phyloP scores from a whole-genome alignment of 2,797 vertebrate genomes.

The Podarcis lilfordi region DNA sequence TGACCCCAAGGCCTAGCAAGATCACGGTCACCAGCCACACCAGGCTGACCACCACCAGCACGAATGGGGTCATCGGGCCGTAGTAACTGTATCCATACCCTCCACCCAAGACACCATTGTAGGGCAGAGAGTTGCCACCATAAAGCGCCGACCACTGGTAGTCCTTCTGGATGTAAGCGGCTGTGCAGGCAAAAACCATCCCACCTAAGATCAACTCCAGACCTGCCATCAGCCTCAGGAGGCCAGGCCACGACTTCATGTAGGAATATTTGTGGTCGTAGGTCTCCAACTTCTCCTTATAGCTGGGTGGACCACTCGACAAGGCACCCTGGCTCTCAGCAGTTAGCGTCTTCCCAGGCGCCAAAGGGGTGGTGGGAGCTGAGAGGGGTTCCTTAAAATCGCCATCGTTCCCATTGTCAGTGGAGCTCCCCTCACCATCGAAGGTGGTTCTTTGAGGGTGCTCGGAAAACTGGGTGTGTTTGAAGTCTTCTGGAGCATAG shows the following conservation, averaged over 20 bases:
- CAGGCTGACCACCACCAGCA: constrained; percentile 76
- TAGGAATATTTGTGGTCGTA: constrained; percentile 79
- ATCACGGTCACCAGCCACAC: constrained; percentile 79
- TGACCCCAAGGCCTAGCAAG: constrained; percentile 79
- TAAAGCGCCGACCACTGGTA: constrained; percentile 81
- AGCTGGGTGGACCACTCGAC: constrained; percentile 76
- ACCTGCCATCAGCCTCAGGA: constrained; percentile 80
- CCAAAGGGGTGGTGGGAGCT: not conserved
- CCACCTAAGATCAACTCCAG: constrained; percentile 83
- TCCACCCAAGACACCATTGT: constrained; percentile 54
- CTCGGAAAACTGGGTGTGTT: constrained; percentile 72
- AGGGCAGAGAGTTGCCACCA: constrained; percentile 59
- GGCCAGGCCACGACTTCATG: constrained; percentile 82
- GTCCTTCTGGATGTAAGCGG: constrained; percentile 84
- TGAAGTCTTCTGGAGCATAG: constrained; percentile 75
- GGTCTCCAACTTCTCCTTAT: constrained; percentile 78
- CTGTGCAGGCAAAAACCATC: constrained; percentile 81
- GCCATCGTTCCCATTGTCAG: no score
- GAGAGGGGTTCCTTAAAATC: not conserved
- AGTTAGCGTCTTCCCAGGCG: not conserved
- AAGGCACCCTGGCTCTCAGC: not conserved
- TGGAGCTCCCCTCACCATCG: not conserved
- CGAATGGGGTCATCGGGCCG: constrained; percentile 83
- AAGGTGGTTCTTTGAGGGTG: constrained; percentile 31
- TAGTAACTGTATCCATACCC: constrained; percentile 77